Evolutionary conservation across 2,888 invertebrate genomes (phyloP).

Genomic region (Agonopterix alstromeriana): DNA sequence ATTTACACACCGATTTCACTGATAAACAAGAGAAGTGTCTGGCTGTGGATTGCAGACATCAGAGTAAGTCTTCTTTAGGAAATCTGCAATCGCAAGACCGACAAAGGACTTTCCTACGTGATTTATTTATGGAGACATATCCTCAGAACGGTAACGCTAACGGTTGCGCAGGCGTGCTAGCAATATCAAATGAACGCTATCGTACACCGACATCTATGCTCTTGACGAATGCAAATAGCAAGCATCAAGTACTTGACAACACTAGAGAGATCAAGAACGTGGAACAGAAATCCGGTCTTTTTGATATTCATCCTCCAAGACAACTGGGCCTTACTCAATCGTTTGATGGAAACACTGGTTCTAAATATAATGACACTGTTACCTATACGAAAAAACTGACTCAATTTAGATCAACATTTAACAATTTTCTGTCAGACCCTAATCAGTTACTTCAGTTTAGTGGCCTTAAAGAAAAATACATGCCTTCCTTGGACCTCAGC

Average conservation of each 20-base stretch:
- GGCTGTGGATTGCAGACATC: slow-evolving; percentile 27
- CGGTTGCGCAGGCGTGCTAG: slow-evolving; percentile 61
- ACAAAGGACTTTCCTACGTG: slow-evolving; percentile 63
- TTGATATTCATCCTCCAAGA: slow-evolving; percentile 15
- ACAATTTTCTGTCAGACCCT: background rate
- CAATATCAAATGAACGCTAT: slow-evolving; percentile 64
- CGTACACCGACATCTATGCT: slow-evolving; percentile 54
- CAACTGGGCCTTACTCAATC: slow-evolving; percentile 7
- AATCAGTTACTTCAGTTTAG: background rate
- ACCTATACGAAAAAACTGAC: no score
- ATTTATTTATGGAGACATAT: slow-evolving; percentile 67
- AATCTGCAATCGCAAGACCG: slow-evolving; percentile 51
- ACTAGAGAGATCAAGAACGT: slow-evolving; percentile 5
- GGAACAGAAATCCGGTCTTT: background rate
- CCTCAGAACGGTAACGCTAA: slow-evolving; percentile 65
- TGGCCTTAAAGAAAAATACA: background rate
- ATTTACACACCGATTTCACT: slow-evolving; percentile 29
- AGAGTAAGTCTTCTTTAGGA: slow-evolving; percentile 34
- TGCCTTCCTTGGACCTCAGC: no score
- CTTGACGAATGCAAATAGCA: slow-evolving; percentile 61
- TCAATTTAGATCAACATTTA: background rate
- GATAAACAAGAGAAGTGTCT: slow-evolving; percentile 32
- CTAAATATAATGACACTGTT: no score
- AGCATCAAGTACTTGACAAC: slow-evolving; percentile 38
- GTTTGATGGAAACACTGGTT: no score